Conservation (phyloP, 2,113 vertebrate species). For the Laticauda laticaudata region DNA sequence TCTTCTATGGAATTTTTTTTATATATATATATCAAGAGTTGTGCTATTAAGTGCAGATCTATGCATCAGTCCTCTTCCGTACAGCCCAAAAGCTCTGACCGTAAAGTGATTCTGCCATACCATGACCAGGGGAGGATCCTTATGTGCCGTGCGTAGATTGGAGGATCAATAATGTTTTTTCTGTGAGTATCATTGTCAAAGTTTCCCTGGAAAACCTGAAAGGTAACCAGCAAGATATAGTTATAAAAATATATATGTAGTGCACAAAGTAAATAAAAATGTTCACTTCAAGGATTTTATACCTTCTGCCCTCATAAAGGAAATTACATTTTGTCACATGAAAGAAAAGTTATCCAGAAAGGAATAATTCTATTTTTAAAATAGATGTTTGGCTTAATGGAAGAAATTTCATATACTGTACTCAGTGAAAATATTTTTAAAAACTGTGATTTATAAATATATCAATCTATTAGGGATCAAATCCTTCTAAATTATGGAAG, state of each 20-base stretch:
- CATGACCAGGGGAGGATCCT: constrained; percentile 97
- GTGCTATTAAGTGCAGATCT: constrained; percentile 8
- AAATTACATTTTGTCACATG: not conserved
- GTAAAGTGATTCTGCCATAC: constrained; percentile 96
- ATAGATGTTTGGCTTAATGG: not conserved
- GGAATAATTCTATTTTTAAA: not conserved
- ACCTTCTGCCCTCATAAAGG: not conserved
- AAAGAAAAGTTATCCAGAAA: not conserved
- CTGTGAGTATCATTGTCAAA: constrained; percentile 99
- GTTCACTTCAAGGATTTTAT: not conserved
- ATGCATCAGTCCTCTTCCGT: constrained; percentile 84
- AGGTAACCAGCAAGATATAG: not conserved
- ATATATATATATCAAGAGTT: constrained; percentile 35
- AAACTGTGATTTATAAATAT: not conserved
- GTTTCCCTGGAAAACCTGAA: constrained; percentile 96
- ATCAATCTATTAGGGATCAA: not conserved
- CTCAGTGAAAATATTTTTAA: not conserved
- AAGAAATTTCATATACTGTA: not conserved
- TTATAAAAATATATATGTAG: not conserved
- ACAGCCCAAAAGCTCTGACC: constrained; percentile 93
- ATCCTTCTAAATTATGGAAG: not conserved
- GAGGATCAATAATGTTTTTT: constrained; percentile 95
- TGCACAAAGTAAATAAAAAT: not conserved
- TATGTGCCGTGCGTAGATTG: constrained; percentile 85
- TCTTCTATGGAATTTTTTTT: constrained; percentile 76